phyloP scores from a whole-genome alignment of 2,888 invertebrate genomes.

The Hyalella azteca region DNA sequence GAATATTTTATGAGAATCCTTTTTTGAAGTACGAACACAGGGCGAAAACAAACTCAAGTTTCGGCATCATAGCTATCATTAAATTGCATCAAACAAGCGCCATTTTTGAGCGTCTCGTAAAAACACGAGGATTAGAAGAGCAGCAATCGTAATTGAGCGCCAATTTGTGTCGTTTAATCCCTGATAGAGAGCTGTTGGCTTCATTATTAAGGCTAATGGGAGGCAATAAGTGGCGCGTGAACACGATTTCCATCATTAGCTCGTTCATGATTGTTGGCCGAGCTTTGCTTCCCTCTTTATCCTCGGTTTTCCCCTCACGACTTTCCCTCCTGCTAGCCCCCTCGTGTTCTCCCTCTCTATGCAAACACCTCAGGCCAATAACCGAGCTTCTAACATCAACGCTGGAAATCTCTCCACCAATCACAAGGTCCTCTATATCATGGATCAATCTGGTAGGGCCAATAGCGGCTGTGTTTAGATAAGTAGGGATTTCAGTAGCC shows the following conservation, averaged over 20 bases:
- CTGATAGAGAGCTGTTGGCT: constrained; percentile 35
- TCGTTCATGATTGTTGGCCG: constrained; percentile 54
- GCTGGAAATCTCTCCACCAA: constrained; percentile 54
- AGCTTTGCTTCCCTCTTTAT: constrained; percentile 31
- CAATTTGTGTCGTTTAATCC: constrained; percentile 31
- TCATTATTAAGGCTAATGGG: constrained; percentile 36
- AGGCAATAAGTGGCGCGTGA: constrained; percentile 32
- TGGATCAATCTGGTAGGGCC: constrained; percentile 58
- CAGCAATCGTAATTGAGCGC: constrained; percentile 30
- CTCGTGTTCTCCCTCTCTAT: constrained; percentile 49
- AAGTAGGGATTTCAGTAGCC: constrained; percentile 59
- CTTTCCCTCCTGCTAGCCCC: neutral
- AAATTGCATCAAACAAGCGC: neutral
- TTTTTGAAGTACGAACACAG: neutral
- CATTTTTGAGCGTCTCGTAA: neutral
- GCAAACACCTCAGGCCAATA: constrained; percentile 55
- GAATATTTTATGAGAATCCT: constrained; percentile 15
- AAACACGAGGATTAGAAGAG: constrained; percentile 21
- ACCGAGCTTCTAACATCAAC: constrained; percentile 41
- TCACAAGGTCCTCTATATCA: constrained; percentile 53
- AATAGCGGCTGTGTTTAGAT: constrained; percentile 58
- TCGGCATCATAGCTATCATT: neutral
- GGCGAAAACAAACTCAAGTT: neutral
- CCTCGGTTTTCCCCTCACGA: neutral
- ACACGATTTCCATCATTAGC: constrained; percentile 49